Evolutionary conservation across 2,113 vertebrate species (phyloP).

Genomic region (Athene cunicularia): DNA sequence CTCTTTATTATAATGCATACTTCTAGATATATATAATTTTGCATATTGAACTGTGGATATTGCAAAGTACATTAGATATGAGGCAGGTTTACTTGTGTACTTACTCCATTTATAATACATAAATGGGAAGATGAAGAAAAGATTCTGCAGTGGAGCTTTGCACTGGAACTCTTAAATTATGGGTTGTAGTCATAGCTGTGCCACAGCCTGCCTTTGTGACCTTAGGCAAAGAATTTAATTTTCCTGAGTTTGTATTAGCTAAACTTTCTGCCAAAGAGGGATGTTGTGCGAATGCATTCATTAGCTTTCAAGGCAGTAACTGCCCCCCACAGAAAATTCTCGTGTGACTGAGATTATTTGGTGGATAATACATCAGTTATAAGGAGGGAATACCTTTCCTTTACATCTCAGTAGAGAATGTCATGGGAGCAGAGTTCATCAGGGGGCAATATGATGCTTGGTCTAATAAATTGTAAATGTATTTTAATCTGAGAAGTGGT

Average conservation of each 20-base stretch:
- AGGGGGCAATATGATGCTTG: background rate
- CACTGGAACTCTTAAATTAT: background rate
- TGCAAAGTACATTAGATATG: background rate
- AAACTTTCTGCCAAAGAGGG: background rate
- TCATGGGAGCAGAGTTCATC: background rate
- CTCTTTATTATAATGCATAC: background rate
- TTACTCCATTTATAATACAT: background rate
- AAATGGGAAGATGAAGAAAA: background rate
- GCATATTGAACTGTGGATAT: background rate
- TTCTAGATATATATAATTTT: background rate
- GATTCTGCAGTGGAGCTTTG: background rate
- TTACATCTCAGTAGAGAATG: background rate
- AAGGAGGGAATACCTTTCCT: background rate
- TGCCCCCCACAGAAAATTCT: background rate
- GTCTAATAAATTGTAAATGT: background rate
- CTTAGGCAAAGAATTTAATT: background rate
- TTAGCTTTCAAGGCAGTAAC: background rate
- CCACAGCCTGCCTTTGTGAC: background rate
- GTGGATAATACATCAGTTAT: background rate
- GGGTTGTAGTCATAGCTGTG: accelerated
- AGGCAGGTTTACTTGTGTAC: background rate
- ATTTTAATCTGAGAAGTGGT: background rate
- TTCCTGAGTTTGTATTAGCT: background rate
- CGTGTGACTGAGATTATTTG: background rate
- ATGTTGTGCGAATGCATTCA: background rate